Conservation (phyloP, 1,140 invertebrate species). For the Chironomus striatipennis region DNA sequence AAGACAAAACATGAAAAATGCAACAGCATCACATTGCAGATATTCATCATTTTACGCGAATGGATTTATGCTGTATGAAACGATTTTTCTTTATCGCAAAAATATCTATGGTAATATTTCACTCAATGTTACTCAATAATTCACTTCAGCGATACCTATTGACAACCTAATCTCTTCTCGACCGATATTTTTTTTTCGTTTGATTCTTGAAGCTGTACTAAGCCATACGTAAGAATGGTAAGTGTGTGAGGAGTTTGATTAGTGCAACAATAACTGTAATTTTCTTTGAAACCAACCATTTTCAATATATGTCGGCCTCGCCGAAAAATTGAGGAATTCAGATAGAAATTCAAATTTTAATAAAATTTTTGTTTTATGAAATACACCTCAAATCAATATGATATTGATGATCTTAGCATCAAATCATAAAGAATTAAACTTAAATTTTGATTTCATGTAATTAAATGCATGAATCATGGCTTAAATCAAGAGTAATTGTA, state of each 20-base stretch:
- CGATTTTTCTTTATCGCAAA: background rate
- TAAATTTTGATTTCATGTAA: no score
- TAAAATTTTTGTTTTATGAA: no score
- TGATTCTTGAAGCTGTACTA: no score
- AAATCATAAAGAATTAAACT: no score
- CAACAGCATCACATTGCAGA: background rate
- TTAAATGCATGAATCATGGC: no score
- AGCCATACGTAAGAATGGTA: background rate
- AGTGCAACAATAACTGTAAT: slow-evolving; percentile 14
- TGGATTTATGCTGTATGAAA: background rate
- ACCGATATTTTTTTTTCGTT: background rate
- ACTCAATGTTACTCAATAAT: background rate
- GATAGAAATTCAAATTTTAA: no score
- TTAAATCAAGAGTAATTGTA: no score
- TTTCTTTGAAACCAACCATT: slow-evolving; percentile 2
- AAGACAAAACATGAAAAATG: background rate
- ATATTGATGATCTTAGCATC: no score
- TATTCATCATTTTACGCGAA: slow-evolving; percentile 2
- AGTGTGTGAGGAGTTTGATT: background rate
- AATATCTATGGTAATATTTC: background rate
- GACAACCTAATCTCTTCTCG: slow-evolving; percentile 7
- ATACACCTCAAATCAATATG: no score
- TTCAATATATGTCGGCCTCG: no score
- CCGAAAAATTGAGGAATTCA: no score
- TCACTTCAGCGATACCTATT: slow-evolving; percentile 5